Evolutionary conservation across 2,888 invertebrate genomes (phyloP).

Genomic region (Drepana falcataria): DNA sequence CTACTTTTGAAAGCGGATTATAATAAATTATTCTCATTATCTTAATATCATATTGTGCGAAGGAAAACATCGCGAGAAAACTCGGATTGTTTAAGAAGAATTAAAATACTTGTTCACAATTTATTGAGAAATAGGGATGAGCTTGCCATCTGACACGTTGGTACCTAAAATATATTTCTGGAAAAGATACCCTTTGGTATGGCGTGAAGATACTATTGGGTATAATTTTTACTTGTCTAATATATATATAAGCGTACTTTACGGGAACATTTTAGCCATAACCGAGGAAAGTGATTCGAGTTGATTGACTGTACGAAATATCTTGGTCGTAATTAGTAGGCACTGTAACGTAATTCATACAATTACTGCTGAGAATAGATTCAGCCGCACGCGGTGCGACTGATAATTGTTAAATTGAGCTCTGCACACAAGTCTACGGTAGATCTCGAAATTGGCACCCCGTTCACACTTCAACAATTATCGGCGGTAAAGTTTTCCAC

Average conservation of each 20-base stretch:
- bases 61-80: too few relatives aligned
- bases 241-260: neutral
- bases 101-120: too few relatives aligned
- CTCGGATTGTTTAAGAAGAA: too few relatives aligned
- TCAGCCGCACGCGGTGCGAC: slow-evolving; percentile 18
- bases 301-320: neutral
- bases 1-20: neutral
- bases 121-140: too few relatives aligned
- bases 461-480: slow-evolving; percentile 65
- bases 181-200: too few relatives aligned
- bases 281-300: slow-evolving; percentile 4
- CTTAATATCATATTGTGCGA: too few relatives aligned
- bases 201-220: too few relatives aligned
- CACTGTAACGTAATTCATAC: slow-evolving; percentile 17
- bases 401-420: slow-evolving; percentile 55
- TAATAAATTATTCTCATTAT: neutral
- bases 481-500: slow-evolving; percentile 59
- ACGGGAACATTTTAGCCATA: slow-evolving; percentile 19
- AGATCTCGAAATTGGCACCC: slow-evolving; percentile 42
- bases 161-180: too few relatives aligned
- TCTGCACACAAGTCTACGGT: slow-evolving; percentile 20
- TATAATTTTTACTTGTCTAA: too few relatives aligned
- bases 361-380: slow-evolving; percentile 30
- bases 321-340: slow-evolving; percentile 1
- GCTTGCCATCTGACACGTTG: too few relatives aligned